These are phyloP conservation scores for Notothenia coriiceps DNA, from an alignment of 2,113 vertebrate genomes.

Conservation along the genomic window DNA sequence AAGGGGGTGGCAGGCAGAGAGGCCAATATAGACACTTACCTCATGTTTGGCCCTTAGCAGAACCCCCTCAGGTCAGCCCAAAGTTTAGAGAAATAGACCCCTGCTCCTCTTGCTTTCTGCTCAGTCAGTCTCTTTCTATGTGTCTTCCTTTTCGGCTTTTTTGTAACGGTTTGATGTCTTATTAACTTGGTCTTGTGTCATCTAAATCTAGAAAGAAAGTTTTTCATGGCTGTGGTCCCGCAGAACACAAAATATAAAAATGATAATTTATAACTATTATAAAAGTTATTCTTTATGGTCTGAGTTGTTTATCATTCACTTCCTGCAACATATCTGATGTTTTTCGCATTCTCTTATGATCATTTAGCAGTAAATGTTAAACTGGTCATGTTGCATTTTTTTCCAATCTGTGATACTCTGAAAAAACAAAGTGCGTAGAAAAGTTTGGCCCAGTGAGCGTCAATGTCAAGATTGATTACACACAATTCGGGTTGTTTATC, in stretches of 20 bases:
- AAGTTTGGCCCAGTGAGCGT: conserved; percentile 20
- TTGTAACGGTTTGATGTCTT: conserved; percentile 22
- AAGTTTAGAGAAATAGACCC: conserved; percentile 40
- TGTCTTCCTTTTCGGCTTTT: conserved; percentile 1
- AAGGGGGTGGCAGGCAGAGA: conserved; percentile 49
- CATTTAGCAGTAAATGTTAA: neutral
- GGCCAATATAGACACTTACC: conserved; percentile 20
- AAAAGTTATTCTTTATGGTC: neutral
- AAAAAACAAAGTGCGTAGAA: conserved; percentile 7
- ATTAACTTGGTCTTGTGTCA: conserved; percentile 4
- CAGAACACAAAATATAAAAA: conserved; percentile 7
- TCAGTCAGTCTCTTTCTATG: conserved; percentile 3
- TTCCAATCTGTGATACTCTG: neutral
- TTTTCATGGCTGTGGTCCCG: neutral
- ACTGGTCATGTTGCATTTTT: neutral
- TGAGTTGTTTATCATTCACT: conserved; percentile 3
- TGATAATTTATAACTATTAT: neutral
- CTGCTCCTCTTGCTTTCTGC: neutral
- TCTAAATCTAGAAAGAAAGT: neutral
- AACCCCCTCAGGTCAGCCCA: conserved; percentile 36
- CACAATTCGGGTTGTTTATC: conserved; percentile 45
- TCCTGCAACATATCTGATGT: neutral
- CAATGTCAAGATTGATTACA: conserved; percentile 24
- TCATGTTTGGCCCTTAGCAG: conserved; percentile 22
- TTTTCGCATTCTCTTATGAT: neutral